Evolutionary conservation across 2,888 invertebrate genomes (phyloP).

Genomic region (Pseudococcus viburni): DNA sequence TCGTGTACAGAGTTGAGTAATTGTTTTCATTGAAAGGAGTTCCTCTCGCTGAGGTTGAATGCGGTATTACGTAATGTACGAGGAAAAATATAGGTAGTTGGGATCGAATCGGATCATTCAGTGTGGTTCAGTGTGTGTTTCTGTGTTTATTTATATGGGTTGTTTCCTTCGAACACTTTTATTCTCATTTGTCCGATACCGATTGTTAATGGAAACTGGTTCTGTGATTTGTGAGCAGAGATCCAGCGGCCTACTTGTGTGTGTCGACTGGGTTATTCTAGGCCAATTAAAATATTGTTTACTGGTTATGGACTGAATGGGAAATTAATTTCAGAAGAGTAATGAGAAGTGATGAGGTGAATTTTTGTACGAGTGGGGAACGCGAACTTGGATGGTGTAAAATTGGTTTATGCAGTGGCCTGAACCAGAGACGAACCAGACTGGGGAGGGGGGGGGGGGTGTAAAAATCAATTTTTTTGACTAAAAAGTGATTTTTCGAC

Average conservation of each 20-base stretch:
- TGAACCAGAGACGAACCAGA: too few relatives aligned
- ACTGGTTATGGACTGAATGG: neutral
- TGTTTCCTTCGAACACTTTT: conserved; percentile 8
- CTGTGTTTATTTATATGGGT: neutral
- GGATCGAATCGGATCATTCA: neutral
- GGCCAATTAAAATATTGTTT: neutral
- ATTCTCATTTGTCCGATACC: neutral
- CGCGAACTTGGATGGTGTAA: too few relatives aligned
- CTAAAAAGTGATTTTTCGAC: too few relatives aligned
- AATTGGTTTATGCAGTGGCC: too few relatives aligned
- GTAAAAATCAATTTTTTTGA: too few relatives aligned
- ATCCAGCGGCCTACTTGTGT: neutral
- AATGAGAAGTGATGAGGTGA: neutral
- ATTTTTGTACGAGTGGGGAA: neutral
- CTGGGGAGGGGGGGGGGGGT: too few relatives aligned
- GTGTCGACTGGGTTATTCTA: neutral
- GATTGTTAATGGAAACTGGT: neutral
- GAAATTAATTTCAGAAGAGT: neutral
- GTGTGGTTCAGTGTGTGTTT: neutral
- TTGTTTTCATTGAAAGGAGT: neutral
- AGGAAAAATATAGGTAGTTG: neutral
- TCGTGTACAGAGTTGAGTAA: neutral
- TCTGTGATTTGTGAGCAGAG: neutral
- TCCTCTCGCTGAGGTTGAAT: neutral
- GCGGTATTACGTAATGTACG: neutral